These are phyloP conservation scores for Calliopsis andreniformis DNA, from an alignment of 1,140 invertebrate species.

Conservation along the genomic window DNA sequence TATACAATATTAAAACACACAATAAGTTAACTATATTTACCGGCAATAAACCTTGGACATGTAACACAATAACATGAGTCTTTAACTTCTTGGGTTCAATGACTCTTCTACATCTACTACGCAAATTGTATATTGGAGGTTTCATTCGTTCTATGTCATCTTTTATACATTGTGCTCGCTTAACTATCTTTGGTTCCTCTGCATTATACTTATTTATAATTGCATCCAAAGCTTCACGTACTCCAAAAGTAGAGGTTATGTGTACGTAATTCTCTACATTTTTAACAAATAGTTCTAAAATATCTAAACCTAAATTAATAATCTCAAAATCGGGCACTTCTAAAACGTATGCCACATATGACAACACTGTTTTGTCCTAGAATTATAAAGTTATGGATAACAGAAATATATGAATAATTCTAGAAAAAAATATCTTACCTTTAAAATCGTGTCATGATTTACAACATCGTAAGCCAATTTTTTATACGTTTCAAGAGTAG, in stretches of 20 bases:
- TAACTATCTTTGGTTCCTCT: conserved; percentile 74
- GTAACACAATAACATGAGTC: conserved; percentile 78
- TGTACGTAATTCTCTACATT: conserved; percentile 80
- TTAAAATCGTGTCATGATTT: conserved; percentile 81
- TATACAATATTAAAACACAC: neutral
- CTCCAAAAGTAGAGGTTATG: conserved; percentile 80
- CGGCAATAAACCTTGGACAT: conserved; percentile 77
- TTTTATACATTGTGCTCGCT: conserved; percentile 74
- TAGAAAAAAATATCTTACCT: conserved; percentile 66
- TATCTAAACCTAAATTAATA: conserved; percentile 74
- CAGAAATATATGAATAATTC: neutral
- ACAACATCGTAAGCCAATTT: conserved; percentile 76
- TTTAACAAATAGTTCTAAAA: conserved; percentile 77
- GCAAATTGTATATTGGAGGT: conserved; percentile 79
- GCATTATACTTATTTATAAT: conserved; percentile 75
- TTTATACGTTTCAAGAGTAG: conserved; percentile 77
- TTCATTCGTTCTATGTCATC: conserved; percentile 80
- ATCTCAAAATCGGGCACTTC: conserved; percentile 77
- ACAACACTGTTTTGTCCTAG: conserved; percentile 80
- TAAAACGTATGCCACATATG: conserved; percentile 78
- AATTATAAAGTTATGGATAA: conserved; percentile 40
- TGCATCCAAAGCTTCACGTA: conserved; percentile 78
- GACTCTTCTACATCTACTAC: conserved; percentile 77
- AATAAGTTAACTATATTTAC: conserved; percentile 63
- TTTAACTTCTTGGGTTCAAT: conserved; percentile 79